Base-by-base conservation (phyloP, 2,797 vertebrate genomes). In the Spinibarbus caldwelli region DNA sequence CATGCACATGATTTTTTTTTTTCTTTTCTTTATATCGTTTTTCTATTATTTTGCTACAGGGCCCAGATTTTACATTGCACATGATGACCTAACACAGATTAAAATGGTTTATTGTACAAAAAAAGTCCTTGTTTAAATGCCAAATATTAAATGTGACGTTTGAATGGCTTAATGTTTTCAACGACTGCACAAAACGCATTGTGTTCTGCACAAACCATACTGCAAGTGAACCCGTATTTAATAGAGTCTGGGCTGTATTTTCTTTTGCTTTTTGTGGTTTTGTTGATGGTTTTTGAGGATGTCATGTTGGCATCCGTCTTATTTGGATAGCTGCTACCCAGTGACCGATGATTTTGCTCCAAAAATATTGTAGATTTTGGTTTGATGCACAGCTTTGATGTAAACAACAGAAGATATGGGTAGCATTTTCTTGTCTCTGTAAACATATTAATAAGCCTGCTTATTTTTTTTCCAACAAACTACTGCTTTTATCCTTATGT, bases 381-480 rank as follows among this genome's bases (percentile, higher is more conserved):
- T 80, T 38, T 52, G 79, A 29, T 54, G 66, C 66, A 81, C 31
- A 19, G 45, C 9, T 19, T 79, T 54, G 62, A 49, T n/a, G 21
- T 80, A 19, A 52, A 11, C 36, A 45, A 31, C 36, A 57, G 38
- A 71, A 15, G 10, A 43, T 31, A 8, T 21, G 26, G 47, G 2
- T 43, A n/a, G n/a, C 6, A 6, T 19, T 31, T 71, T 81, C 49
- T 45, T 26, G n/a, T 34, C 49, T 11, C 80, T n/a, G 19, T 23
- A 57, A 72, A 57, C 36, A 52, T 26, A 67, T 67, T 9, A 26
- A n/a, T 29, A 26, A 31, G 15, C 29, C 29, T 66, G 19, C 29
- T 9, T 66, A 6, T 82, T 59, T 26, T 26, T 0, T 41, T 59
- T 41, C 43, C n/a, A n/a, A n/a, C n/a, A n/a, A n/a, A n/a, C n/a